Evolutionary conservation across 2,888 invertebrate genomes (phyloP).

Genomic region (Petrophora chlorosata): DNA sequence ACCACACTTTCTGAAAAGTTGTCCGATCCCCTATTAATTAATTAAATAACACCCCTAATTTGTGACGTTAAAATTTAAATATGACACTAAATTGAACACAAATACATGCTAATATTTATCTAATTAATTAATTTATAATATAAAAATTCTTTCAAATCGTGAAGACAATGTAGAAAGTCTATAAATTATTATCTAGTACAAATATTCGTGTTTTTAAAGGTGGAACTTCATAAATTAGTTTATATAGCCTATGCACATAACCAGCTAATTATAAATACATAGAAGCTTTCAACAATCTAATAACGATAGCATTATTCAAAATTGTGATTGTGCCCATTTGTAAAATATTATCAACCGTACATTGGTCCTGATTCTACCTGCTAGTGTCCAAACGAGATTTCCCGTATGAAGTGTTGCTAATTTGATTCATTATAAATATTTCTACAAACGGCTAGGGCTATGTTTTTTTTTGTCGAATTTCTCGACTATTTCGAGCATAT

Average conservation of each 20-base stretch:
- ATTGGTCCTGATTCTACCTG: too few relatives aligned
- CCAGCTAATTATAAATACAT: neutral
- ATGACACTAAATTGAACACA: conserved; percentile 83
- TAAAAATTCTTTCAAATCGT: conserved; percentile 4
- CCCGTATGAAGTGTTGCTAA: too few relatives aligned
- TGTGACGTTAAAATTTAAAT: conserved; percentile 70
- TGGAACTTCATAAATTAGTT: conserved; percentile 38
- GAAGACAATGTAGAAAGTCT: conserved; percentile 4
- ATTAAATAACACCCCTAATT: conserved; percentile 40
- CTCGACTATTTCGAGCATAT: too few relatives aligned
- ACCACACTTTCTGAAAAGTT: too few relatives aligned
- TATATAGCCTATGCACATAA: conserved; percentile 14
- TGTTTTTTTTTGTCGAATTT: too few relatives aligned
- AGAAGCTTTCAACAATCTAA: neutral
- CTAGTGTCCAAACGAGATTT: too few relatives aligned
- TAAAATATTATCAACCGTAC: too few relatives aligned
- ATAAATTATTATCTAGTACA: conserved; percentile 7
- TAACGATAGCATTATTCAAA: neutral
- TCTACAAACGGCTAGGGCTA: too few relatives aligned
- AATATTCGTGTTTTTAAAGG: conserved; percentile 23
- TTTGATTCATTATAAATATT: too few relatives aligned
- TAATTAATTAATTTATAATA: conserved; percentile 14
- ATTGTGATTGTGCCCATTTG: conserved; percentile 2
- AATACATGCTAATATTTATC: conserved; percentile 43
- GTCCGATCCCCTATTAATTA: too few relatives aligned